phyloP scores from a whole-genome alignment of 2,113 vertebrate species.

The Vanacampus margaritifer region DNA sequence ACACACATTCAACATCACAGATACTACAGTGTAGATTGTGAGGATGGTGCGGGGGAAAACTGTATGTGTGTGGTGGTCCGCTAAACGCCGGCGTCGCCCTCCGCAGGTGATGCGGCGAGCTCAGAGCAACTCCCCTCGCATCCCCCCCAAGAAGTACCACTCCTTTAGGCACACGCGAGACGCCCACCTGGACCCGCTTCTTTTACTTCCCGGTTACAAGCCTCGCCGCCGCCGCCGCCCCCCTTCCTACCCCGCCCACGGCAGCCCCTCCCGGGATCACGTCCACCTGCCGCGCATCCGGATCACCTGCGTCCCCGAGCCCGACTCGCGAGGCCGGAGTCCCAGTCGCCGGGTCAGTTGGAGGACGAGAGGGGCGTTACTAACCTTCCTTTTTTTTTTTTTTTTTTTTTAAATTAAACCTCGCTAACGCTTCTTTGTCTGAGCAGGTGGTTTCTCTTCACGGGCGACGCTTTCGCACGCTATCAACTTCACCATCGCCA shows the following conservation, averaged over 20 bases:
- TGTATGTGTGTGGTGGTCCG: too few relatives aligned
- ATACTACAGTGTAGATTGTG: too few relatives aligned
- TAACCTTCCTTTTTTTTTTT: background rate
- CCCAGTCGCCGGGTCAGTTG: slow-evolving; percentile 62
- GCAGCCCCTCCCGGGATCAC: slow-evolving; percentile 45
- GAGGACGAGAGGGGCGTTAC: background rate
- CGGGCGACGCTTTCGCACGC: background rate
- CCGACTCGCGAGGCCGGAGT: slow-evolving; percentile 62
- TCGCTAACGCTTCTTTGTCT: background rate
- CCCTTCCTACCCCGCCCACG: slow-evolving; percentile 65
- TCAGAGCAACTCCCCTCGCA: slow-evolving; percentile 77
- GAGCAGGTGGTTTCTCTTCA: background rate
- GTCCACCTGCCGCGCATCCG: slow-evolving; percentile 58
- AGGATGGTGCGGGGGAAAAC: too few relatives aligned
- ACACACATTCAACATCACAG: too few relatives aligned
- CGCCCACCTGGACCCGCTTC: slow-evolving; percentile 42
- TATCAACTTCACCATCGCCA: too few relatives aligned
- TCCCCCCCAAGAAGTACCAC: slow-evolving; percentile 72
- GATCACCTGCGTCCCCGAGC: slow-evolving; percentile 56
- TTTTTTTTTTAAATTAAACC: background rate
- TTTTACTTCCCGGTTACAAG: slow-evolving; percentile 53
- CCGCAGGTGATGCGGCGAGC: slow-evolving; percentile 71
- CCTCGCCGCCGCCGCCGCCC: slow-evolving; percentile 38
- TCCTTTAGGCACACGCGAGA: slow-evolving; percentile 59
- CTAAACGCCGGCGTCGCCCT: slow-evolving; percentile 16